phyloP scores from a whole-genome alignment of 2,888 invertebrate genomes.

The Amphiduros pacificus region DNA sequence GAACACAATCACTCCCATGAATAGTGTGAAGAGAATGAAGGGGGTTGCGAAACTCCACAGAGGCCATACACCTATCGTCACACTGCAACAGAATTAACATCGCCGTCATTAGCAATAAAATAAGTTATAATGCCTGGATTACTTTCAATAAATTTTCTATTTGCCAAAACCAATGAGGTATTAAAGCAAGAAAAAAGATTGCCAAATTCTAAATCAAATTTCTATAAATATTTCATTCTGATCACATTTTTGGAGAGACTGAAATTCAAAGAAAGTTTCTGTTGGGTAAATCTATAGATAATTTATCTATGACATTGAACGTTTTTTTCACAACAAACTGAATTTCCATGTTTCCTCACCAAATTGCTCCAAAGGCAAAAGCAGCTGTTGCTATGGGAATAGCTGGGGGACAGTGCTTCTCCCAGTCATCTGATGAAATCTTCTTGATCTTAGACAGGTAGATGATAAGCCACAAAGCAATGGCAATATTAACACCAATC shows the following conservation, averaged over 20 bases:
- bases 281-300: background rate
- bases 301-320: background rate
- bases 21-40: slow-evolving; percentile 47
- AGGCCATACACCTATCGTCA: slow-evolving; percentile 56
- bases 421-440: slow-evolving; percentile 54
- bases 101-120: background rate
- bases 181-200: no score
- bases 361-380: slow-evolving; percentile 48
- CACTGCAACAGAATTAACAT: slow-evolving; percentile 41
- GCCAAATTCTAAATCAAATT: no score
- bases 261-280: background rate
- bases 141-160: background rate
- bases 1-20: slow-evolving; percentile 56
- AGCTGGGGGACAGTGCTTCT: slow-evolving; percentile 47
- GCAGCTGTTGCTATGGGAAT: slow-evolving; percentile 57
- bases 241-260: background rate
- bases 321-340: background rate
- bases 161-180: no score
- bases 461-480: slow-evolving; percentile 51
- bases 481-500: slow-evolving; percentile 41
- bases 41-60: slow-evolving; percentile 55
- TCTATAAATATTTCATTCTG: no score
- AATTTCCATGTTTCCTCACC: slow-evolving; percentile 37
- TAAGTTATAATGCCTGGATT: no score
- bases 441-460: slow-evolving; percentile 52